Base-by-base conservation (phyloP, 1,140 invertebrate species). In the Pemphigus obesinymphae region DNA sequence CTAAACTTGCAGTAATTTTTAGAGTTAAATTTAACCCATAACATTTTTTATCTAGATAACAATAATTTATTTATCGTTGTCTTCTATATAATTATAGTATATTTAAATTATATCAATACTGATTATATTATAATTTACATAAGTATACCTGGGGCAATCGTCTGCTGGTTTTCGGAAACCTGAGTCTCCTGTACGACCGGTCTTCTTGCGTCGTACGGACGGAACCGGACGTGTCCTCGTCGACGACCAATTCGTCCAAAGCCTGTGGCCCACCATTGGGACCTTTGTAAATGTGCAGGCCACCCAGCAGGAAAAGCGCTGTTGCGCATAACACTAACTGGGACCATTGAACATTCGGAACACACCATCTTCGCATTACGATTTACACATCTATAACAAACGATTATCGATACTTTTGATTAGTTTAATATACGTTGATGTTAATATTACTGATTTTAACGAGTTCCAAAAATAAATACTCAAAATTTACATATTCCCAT, bases 281-380 rank as follows among this genome's bases (percentile, higher is more conserved):
- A 8, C 76, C 76, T 80, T 15, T 80, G 76, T 80, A 80, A 20
- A 80, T 63, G 23, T 80, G 76, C 53, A 80, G 37, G 23, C 76
- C 55, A 34, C 76, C 76, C 53, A 80, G 55, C 26, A 80, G 55
- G 55, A 80, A 80, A 23, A 80, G 76, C 15, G 63, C 37, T 7
- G 55, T 80, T 1, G 17, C 76, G 37, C 53, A 80, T 20, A 80
- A 50, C 26, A 80, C 55, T 55, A 80, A 80, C 76, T 80, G 76
- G 37, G 76, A 80, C 76, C 76, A 63, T 80, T 80, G 76, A 23
- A 80, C 76, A 61, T 61, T 80, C 76, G 76, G 76, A 43, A 80
- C 37, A 45, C 76, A 80, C 76, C 76, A 80, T 80, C 76, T 80
- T 80, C 76, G 76, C 76, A 80, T 80, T 80, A 80, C 76, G 76